Base-by-base conservation (phyloP, 1,140 invertebrate genomes). In the Oncopeltus fasciatus region DNA sequence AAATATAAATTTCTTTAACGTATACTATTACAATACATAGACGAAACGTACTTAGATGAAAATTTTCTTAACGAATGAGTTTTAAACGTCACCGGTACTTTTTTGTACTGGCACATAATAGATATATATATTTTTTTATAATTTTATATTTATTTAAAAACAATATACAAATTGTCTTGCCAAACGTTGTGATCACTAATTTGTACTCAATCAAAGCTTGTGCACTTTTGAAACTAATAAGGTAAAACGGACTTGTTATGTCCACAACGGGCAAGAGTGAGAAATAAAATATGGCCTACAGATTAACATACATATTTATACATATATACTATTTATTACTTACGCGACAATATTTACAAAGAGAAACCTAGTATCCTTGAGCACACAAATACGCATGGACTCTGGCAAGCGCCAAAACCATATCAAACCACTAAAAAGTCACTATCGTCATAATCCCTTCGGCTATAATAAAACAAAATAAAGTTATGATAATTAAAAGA, bases 121-220 rank as follows among this genome's bases (percentile, higher is more conserved):
- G n/a, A 53, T 53, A 8, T 53, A 24, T 53, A 24, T 53, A 24
- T 53, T 53, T 53, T 38, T 38, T 38, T 38, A 8, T 38, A 8
- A 24, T 27, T 53, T 53, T 24, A 24, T 4, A 14, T 53, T 24
- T 53, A 24, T 53, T 53, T 24, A 24, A 53, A 53, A 53, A 53
- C 49, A 53, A 53, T 53, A 38, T 53, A 53, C 26, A 53, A 53
- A 53, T n/a, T 53, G 49, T 53, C 49, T 53, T 53, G 49, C 49
- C 49, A 53, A 53, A 53, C 49, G 49, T 53, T 53, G 49, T 53
- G 49, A 53, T 53, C 49, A 53, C 49, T 53, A 38, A 49, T 60
- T 60, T 60, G 59, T 60, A 60, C 59, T 60, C 44, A 60, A 60
- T 60, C 21, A 60, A 60, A 60, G 59, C 59, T 60, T 60, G 59